phyloP scores from a whole-genome alignment of 2,797 vertebrate species.

The Emys orbicularis region DNA sequence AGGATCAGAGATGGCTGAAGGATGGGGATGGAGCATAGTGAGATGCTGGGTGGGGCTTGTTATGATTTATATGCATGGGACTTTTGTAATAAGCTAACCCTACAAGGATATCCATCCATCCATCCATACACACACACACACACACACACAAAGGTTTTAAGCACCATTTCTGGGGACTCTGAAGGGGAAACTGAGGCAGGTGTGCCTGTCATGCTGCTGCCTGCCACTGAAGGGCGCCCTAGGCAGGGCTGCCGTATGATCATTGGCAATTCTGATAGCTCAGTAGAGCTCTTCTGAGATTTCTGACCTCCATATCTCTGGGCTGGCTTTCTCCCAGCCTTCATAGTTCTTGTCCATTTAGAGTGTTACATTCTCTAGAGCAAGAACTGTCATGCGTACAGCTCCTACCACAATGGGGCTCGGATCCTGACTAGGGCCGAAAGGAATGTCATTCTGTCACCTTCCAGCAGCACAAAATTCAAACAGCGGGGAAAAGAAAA shows the following conservation, averaged over 20 bases:
- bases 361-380: background rate
- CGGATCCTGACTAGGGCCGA: background rate
- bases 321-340: background rate
- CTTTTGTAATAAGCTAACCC: no score
- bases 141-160: background rate
- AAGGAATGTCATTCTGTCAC: rapidly evolving
- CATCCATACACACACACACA: no score
- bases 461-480: background rate
- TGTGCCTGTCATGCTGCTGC: background rate
- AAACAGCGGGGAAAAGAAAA: background rate
- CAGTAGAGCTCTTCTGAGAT: background rate
- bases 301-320: background rate
- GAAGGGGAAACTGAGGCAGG: background rate
- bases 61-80: background rate
- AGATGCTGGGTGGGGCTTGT: background rate
- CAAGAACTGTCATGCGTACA: background rate
- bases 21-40: background rate
- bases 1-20: background rate
- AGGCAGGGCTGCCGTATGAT: background rate
- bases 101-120: no score
- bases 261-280: background rate
- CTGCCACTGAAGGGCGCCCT: no score
- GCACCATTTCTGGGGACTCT: background rate
- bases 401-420: background rate
- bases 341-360: background rate